These are phyloP conservation scores for Microtus ochrogaster DNA, from an alignment of 2,113 vertebrate genomes.

Conservation along the genomic window DNA sequence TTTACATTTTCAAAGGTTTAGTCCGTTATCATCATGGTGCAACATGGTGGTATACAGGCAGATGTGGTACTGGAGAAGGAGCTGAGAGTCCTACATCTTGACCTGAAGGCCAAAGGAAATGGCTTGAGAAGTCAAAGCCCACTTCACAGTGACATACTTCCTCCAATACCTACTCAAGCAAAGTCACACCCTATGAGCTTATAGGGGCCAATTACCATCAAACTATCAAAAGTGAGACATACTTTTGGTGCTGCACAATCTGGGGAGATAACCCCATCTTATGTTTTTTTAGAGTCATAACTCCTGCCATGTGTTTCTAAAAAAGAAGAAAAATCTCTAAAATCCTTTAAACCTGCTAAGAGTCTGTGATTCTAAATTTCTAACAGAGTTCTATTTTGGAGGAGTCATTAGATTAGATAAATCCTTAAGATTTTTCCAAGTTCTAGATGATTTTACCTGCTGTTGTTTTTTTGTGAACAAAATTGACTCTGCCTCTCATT, in stretches of 20 bases:
- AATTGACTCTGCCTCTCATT: neutral
- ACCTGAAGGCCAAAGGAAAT: neutral
- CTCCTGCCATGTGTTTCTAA: neutral
- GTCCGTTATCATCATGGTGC: neutral
- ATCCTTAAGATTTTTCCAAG: constrained; percentile 43
- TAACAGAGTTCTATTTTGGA: neutral
- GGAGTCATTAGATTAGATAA: neutral
- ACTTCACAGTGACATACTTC: neutral
- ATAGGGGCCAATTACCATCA: neutral
- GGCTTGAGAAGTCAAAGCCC: neutral
- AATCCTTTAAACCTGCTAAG: neutral
- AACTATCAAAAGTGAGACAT: neutral
- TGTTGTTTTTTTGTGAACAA: neutral
- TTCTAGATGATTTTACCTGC: neutral
- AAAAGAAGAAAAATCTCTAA: constrained; percentile 48
- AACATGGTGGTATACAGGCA: neutral
- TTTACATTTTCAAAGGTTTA: neutral
- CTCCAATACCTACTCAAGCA: neutral
- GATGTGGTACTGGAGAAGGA: neutral
- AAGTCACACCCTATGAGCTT: neutral
- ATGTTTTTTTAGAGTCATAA: constrained; percentile 16
- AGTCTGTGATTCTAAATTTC: constrained; percentile 1
- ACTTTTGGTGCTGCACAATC: neutral
- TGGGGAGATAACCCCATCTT: neutral
- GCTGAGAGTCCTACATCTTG: neutral